Evolutionary conservation across 2,888 invertebrate species (phyloP).

Genomic region (Zonitis immaculata): DNA sequence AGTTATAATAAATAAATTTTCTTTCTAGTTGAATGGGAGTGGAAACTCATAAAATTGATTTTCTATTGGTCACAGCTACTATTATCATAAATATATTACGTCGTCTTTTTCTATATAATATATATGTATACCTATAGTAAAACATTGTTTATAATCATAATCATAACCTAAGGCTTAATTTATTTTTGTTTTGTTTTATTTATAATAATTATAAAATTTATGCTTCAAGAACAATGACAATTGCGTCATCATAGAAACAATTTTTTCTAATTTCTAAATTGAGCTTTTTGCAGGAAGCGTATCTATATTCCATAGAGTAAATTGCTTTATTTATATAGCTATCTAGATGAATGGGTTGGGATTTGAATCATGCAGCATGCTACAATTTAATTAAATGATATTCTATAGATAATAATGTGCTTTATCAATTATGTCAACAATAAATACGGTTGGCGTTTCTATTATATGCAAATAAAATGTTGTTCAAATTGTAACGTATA

Average conservation of each 20-base stretch:
- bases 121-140: too few relatives aligned
- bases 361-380: constrained; percentile 13
- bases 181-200: too few relatives aligned
- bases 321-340: neutral
- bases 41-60: constrained; percentile 25
- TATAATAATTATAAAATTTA: constrained; percentile 7
- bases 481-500: constrained; percentile 39
- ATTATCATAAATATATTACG: constrained; percentile 22
- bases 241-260: neutral
- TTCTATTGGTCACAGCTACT: constrained; percentile 22
- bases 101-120: too few relatives aligned
- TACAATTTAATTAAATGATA: constrained; percentile 33
- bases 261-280: too few relatives aligned
- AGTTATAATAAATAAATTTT: constrained; percentile 6
- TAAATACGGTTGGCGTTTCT: constrained; percentile 41
- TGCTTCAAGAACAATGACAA: constrained; percentile 13
- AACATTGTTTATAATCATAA: constrained; percentile 27
- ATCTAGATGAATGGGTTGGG: constrained; percentile 8
- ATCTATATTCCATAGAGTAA: too few relatives aligned
- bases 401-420: constrained; percentile 36
- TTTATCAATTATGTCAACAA: constrained; percentile 37
- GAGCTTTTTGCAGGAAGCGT: too few relatives aligned
- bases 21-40: constrained; percentile 20
- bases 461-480: constrained; percentile 46
- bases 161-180: constrained; percentile 18